Evolutionary conservation across 2,888 invertebrate genomes (phyloP).

Genomic region (Eupeodes latifasciatus): DNA sequence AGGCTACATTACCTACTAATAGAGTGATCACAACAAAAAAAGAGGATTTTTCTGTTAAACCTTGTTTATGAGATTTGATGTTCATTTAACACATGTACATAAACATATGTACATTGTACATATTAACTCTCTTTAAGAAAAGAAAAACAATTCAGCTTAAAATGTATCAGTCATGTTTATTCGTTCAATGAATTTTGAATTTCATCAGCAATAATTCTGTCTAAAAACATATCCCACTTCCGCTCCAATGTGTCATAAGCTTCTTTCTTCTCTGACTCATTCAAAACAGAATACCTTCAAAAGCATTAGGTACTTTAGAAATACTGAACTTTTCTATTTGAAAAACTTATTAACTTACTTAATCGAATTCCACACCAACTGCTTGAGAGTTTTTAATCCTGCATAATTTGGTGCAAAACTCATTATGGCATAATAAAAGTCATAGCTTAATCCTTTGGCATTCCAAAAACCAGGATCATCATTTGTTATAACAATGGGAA

Average conservation of each 20-base stretch:
- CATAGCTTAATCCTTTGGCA: conserved; percentile 87
- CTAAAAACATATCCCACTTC: conserved; percentile 80
- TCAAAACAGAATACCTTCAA: conserved; percentile 79
- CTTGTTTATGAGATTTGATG: too few species aligned
- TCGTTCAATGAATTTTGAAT: background rate
- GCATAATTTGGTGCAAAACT: conserved; percentile 86
- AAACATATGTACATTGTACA: too few species aligned
- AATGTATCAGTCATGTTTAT: conserved; percentile 1
- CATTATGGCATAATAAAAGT: conserved; percentile 89
- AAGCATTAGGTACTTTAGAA: background rate
- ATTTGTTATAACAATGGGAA: conserved; percentile 87
- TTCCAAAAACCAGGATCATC: conserved; percentile 89
- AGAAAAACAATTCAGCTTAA: background rate
- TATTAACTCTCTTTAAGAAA: background rate
- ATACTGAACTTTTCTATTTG: background rate
- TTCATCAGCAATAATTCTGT: conserved; percentile 28
- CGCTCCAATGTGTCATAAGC: conserved; percentile 79
- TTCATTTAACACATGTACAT: too few species aligned
- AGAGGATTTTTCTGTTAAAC: too few species aligned
- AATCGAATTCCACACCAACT: conserved; percentile 87
- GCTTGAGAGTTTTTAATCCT: conserved; percentile 87
- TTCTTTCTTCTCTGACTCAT: conserved; percentile 77
- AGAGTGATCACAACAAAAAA: too few species aligned
- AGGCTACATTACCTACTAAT: too few species aligned
- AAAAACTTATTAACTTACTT: conserved; percentile 79